Evolutionary conservation across 2,113 vertebrate genomes (phyloP).

Genomic region (Nothobranchius kuhntae): DNA sequence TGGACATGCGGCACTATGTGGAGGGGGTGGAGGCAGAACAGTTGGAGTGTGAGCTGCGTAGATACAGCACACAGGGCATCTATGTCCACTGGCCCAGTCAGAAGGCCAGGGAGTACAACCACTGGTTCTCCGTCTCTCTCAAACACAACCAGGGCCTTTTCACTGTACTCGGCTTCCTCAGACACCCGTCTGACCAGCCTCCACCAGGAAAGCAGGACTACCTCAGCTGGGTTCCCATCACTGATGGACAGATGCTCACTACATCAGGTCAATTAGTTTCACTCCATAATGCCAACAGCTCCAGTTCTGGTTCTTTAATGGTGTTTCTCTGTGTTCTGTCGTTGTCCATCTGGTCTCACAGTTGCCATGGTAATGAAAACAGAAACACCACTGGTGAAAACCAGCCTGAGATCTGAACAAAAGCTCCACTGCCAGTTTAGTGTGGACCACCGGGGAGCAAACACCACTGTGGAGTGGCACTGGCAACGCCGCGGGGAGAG

Average conservation of each 20-base stretch:
- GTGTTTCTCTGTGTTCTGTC: background rate
- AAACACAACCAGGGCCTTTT: slow-evolving; percentile 62
- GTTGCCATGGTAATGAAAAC: slow-evolving; percentile 73
- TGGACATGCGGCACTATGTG: slow-evolving; percentile 65
- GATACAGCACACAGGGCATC: slow-evolving; percentile 67
- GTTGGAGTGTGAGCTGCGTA: slow-evolving; percentile 73
- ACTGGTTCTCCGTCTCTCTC: slow-evolving; percentile 75
- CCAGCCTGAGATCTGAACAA: slow-evolving; percentile 50
- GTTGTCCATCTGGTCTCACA: slow-evolving; percentile 39
- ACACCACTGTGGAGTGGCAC: slow-evolving; percentile 64
- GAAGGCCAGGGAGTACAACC: slow-evolving; percentile 42
- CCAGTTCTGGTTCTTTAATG: background rate
- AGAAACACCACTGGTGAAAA: slow-evolving; percentile 54
- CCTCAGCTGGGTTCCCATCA: slow-evolving; percentile 42
- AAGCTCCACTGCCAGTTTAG: slow-evolving; percentile 76
- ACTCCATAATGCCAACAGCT: too few relatives aligned
- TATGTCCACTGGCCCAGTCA: slow-evolving; percentile 73
- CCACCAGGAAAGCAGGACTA: slow-evolving; percentile 33
- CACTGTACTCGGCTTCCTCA: slow-evolving; percentile 65
- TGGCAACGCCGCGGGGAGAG: slow-evolving; percentile 54
- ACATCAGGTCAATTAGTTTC: slow-evolving; percentile 67
- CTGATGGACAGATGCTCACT: slow-evolving; percentile 54
- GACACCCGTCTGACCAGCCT: slow-evolving; percentile 54
- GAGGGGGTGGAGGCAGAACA: slow-evolving; percentile 38
- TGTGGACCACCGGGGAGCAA: slow-evolving; percentile 64